Base-by-base conservation (phyloP, 2,888 invertebrate genomes). In the Meteorus colon region DNA sequence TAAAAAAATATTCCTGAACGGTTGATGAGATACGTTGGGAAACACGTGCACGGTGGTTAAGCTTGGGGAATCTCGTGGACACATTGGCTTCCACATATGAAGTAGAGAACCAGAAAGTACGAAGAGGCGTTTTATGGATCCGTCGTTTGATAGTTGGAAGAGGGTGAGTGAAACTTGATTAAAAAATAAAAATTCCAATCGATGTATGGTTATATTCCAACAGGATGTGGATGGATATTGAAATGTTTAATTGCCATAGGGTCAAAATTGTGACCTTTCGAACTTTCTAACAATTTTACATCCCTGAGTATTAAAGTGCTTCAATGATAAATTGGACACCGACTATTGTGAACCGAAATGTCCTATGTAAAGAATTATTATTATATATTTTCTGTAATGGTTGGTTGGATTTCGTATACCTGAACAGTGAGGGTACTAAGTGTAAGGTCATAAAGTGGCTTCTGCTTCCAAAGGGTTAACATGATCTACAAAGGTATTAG, bases 1-100 rank as follows among this genome's bases (percentile, higher is more conserved):
- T 76, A 73, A 77, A 73, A 73, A 78, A 78, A 77, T 78, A 67
- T 48, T 48, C 5, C 48, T n/a, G n/a, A 16, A n/a, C n/a, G n/a
- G 16, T 48, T 48, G n/a, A 48, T 48, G 48, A 48, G 48, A n/a
- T 48, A 4, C 16, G 14, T 48, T 48, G 48, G 48, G n/a, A 48
- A 1, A 48, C 48, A 48, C 48, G 48, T 48, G 48, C n/a, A 48
- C 48, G 48, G n/a, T 4, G 48, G 10, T 55, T 55, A 1, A 55
- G 6, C 81, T 84, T 80, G 85, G 84, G 83, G 82, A 19, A 55
- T 69, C 86, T 86, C 78, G 82, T 81, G 86, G 87, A 85, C 84
- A 86, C 84, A 85, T 85, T 81, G 84, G 79, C 83, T 80, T 87
- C 87, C 87, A 87, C 87, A 87, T 86, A 87, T 87, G 87, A 88